Evolutionary conservation across 2,888 invertebrate genomes (phyloP).

Genomic region (Dasypogon diadema): DNA sequence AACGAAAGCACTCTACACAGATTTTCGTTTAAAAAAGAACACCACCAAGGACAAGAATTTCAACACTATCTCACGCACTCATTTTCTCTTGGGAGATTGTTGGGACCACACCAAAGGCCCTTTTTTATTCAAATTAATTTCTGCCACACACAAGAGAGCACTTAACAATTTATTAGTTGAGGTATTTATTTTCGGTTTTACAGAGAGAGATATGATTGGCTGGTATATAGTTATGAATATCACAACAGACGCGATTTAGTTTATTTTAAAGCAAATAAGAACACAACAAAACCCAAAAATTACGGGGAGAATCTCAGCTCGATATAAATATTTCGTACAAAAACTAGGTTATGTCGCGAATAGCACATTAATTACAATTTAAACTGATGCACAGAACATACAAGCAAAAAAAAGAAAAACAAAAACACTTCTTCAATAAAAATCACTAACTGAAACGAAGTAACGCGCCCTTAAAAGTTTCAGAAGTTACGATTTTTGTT

Average conservation of each 20-base stretch:
- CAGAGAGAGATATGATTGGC: constrained; percentile 14
- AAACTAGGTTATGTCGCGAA: constrained; percentile 25
- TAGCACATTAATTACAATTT: neutral
- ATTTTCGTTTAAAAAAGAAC: neutral
- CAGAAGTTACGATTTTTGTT: too few species aligned
- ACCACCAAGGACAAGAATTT: constrained; percentile 4
- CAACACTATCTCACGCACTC: constrained; percentile 10
- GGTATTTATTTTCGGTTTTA: constrained; percentile 19
- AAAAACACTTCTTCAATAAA: too few species aligned
- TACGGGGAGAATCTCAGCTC: constrained; percentile 40
- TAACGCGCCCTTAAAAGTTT: too few species aligned
- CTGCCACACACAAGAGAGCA: neutral
- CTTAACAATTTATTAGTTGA: constrained; percentile 30
- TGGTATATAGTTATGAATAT: neutral
- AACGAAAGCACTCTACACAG: constrained; percentile 2
- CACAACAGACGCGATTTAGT: constrained; percentile 29
- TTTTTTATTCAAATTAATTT: constrained; percentile 4
- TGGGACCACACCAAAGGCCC: neutral
- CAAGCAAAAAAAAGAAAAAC: too few species aligned
- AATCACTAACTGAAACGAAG: too few species aligned
- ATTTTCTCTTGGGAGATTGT: neutral
- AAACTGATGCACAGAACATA: too few species aligned
- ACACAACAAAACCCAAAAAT: constrained; percentile 29
- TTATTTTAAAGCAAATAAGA: constrained; percentile 40
- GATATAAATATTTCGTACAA: constrained; percentile 30